Base-by-base conservation (phyloP, 2,113 vertebrate species). In the Eidolon helvum region DNA sequence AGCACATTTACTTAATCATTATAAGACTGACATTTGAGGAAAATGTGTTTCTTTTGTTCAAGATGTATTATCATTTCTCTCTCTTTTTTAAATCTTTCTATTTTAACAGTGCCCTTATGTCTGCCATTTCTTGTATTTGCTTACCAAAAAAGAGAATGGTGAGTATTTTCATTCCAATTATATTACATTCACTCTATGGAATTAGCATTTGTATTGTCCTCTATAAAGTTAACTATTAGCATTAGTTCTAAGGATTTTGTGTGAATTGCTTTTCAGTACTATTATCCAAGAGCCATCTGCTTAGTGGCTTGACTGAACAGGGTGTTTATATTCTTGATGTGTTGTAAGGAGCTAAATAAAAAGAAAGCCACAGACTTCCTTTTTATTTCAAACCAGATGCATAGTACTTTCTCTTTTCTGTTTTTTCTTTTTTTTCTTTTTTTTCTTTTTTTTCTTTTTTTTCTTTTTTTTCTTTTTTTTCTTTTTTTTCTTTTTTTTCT, bases 61-160 rank as follows among this genome's bases (percentile, higher is more conserved):
- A 86, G 68, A 85, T 72, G 45, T 35, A 68, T 66, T 93, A 53
- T 96, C 79, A 96, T 88, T 97, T 96, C 45, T 91, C 45, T 91
- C 38, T 50, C 96, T 45, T 90, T 72, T 93, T 91, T 66, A 85
- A 93, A 45, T 72, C 61, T 97, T 97, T 96, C 2, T 96, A 24
- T 98, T 96, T 97, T 98, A 99, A 88, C 98, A 99, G 99, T 99
- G 99, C 85, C 99, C 99, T 72, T 99, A 98, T 16, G 11, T 99
- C 94, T 99, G 99, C 97, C 99, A 99, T 68, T 40, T 99, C 66
- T 97, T 99, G 7, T 99, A 99, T 98, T 99, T 99, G 97, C 97
- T 99, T 97, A 99, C 99, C 69, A 99, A 98, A 96, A 99, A 98
- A 97, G 99, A 99, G 94, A 99, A 97, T 85, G 99, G 99, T 99